These are phyloP conservation scores for Intellagama lesueurii DNA, from an alignment of 2,797 vertebrate species.

Conservation along the genomic window DNA sequence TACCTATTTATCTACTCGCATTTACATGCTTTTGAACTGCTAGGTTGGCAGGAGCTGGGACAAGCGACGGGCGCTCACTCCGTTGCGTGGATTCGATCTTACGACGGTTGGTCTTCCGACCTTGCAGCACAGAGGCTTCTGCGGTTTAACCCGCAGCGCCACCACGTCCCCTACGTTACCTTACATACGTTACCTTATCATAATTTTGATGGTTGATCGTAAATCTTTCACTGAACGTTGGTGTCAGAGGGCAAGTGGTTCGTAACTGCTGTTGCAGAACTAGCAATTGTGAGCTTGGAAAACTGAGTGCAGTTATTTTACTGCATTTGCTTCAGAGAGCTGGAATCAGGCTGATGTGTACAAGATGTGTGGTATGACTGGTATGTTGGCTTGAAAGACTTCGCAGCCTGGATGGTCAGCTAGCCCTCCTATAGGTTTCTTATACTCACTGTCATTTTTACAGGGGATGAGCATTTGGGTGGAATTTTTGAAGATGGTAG, in stretches of 20 bases:
- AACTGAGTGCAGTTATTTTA: background rate
- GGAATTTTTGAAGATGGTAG: background rate
- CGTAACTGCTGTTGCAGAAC: background rate
- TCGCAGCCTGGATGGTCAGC: background rate
- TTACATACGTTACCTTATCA: too few relatives aligned
- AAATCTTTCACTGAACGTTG: background rate
- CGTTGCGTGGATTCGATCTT: too few relatives aligned
- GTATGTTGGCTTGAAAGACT: background rate
- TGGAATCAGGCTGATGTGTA: conserved; percentile 2
- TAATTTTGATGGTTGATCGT: too few relatives aligned
- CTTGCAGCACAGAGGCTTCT: too few relatives aligned
- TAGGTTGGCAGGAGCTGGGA: too few relatives aligned
- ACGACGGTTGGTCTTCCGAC: too few relatives aligned
- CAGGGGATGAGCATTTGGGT: background rate
- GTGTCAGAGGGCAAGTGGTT: background rate
- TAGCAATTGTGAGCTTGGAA: background rate
- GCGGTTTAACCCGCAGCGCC: too few relatives aligned
- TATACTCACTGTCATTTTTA: background rate
- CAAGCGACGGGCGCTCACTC: too few relatives aligned
- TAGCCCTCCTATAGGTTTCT: background rate
- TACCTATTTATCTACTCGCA: too few relatives aligned
- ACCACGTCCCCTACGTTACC: too few relatives aligned
- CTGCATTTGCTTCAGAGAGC: background rate
- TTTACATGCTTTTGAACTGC: too few relatives aligned
- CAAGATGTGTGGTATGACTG: background rate